phyloP scores from a whole-genome alignment of 2,113 vertebrate species.

The Caretta caretta region DNA sequence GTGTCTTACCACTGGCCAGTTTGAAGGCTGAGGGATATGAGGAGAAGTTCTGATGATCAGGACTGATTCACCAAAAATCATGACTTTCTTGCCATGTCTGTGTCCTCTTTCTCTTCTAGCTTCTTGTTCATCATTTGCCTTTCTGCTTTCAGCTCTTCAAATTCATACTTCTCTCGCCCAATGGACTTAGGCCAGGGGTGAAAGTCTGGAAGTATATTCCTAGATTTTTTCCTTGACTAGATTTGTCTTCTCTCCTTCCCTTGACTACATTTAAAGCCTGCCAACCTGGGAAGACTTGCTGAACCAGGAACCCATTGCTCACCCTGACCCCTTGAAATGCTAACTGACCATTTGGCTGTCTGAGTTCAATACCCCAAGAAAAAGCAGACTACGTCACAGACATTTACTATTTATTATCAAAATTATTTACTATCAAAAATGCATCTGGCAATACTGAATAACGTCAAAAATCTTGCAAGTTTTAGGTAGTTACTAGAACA shows the following conservation, averaged over 20 bases:
- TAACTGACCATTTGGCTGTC: not conserved
- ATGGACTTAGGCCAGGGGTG: too few relatives aligned
- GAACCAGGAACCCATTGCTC: not conserved
- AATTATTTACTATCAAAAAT: not conserved
- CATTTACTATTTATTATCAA: not conserved
- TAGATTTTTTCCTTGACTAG: not conserved
- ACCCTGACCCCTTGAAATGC: not conserved
- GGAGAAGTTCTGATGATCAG: not conserved
- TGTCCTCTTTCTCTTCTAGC: not conserved
- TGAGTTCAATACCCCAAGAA: not conserved
- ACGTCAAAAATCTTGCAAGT: not conserved
- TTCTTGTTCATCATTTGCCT: not conserved
- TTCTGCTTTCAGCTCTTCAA: not conserved
- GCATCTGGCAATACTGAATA: not conserved
- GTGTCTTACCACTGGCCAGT: too few relatives aligned
- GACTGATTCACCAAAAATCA: not conserved
- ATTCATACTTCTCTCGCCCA: not conserved
- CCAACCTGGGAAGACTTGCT: not conserved
- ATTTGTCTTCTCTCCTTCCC: not conserved
- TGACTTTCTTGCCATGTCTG: not conserved
- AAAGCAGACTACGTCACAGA: not conserved
- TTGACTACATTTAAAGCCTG: not conserved
- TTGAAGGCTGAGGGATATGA: too few relatives aligned
- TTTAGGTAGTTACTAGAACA: not conserved
- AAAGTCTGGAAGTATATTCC: too few relatives aligned